These are phyloP conservation scores for Hystrix cristata DNA, from an alignment of 2,113 vertebrate genomes.

Conservation along the genomic window DNA sequence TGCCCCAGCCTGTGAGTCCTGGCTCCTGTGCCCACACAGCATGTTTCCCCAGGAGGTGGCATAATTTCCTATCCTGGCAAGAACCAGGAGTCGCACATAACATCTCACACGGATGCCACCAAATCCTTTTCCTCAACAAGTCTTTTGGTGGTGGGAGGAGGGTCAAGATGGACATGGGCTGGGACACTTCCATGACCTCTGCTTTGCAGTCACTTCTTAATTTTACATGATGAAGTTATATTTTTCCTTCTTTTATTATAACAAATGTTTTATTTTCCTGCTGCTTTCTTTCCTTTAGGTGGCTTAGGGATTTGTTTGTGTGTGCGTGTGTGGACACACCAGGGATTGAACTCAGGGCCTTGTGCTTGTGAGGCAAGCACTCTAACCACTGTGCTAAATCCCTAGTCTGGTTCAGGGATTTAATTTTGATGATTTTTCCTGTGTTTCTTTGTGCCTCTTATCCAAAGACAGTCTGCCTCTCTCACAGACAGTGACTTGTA, in stretches of 20 bases:
- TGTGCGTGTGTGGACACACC: too few species aligned
- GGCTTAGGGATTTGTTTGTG: neutral
- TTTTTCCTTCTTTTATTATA: neutral
- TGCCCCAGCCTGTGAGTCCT: neutral
- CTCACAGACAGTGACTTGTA: neutral
- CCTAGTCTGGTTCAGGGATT: neutral
- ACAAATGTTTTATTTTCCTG: neutral
- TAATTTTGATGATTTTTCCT: conserved; percentile 1
- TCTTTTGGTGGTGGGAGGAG: neutral
- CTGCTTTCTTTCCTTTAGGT: neutral
- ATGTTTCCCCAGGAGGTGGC: neutral
- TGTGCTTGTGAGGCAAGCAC: too few species aligned
- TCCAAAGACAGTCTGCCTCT: neutral
- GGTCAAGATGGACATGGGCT: neutral
- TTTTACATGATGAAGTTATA: neutral
- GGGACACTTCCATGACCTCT: neutral
- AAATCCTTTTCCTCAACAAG: neutral
- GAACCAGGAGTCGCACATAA: neutral
- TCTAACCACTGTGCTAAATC: too few species aligned
- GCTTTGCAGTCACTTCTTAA: neutral
- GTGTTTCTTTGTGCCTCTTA: neutral
- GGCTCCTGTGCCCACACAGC: neutral
- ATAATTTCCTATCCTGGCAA: neutral
- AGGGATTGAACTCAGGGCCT: too few species aligned
- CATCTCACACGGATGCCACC: neutral